These are phyloP conservation scores for Philaenus spumarius DNA, from an alignment of 1,140 invertebrate species.

Conservation along the genomic window DNA sequence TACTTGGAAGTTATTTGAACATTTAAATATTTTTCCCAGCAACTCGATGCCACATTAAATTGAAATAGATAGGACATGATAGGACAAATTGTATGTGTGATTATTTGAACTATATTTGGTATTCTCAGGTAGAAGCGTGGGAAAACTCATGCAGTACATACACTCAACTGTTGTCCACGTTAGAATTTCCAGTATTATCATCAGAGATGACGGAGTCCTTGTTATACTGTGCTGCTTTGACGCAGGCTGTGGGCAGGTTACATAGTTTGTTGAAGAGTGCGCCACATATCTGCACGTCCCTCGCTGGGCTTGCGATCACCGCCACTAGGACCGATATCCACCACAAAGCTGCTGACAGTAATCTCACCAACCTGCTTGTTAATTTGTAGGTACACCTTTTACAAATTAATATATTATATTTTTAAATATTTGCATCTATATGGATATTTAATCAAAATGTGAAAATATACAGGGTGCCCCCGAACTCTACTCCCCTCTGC, in stretches of 20 bases:
- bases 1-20: no score
- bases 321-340: constrained; percentile 25
- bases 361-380: constrained; percentile 38
- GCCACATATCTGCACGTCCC: constrained; percentile 23
- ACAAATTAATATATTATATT: no score
- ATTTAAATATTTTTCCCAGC: no score
- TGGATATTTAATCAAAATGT: no score
- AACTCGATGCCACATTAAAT: no score
- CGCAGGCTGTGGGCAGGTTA: constrained; percentile 54
- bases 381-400: constrained; percentile 41
- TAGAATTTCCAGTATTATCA: constrained; percentile 35
- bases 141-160: constrained; percentile 44
- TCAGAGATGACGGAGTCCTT: constrained; percentile 36
- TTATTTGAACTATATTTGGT: no score
- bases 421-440: no score
- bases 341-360: constrained; percentile 32
- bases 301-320: constrained; percentile 26
- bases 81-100: no score
- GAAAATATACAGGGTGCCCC: no score
- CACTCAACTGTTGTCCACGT: constrained; percentile 47
- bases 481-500: no score
- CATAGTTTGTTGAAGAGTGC: constrained; percentile 43
- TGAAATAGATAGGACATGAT: no score
- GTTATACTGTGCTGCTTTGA: constrained; percentile 53
- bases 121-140: constrained; percentile 42